Evolutionary conservation across 2,797 vertebrate genomes (phyloP), one percentile per base, ranked within the genome.

Genomic region (Phataginus tetradactyla): DNA sequence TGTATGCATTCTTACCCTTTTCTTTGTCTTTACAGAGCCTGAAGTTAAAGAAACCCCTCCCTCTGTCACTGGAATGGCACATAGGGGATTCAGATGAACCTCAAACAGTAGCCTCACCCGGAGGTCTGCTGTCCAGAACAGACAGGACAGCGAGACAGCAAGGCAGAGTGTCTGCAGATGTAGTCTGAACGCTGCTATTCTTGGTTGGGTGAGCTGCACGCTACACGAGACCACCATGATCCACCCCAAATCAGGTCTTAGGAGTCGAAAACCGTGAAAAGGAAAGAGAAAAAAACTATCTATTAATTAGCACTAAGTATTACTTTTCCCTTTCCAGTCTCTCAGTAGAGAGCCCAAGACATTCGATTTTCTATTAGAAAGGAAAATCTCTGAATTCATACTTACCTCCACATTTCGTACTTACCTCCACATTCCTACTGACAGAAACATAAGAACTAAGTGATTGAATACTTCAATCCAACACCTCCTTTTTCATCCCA

Each of bases 311-410:
- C 29, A 42, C 27, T 90, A 75, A 75, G 53, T 32, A 34, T 78
- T 68, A 74, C 23, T 74, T 69, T 93, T 69, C 27, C 10, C n/a
- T 86, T 55, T 66, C 45, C 9, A 68, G 37, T 68, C 13, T 71
- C 34, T 93, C 17, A 71, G 32, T 1, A 61, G 68, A 61, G 29
- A 49, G 21, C 18, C 34, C 75, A 18, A 86, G 75, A 10, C 6
- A 77, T 23, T 27, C 75, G 55, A 49, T 81, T 71, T 94, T 93
- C 77, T 88, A 21, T 81, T 72, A n/a, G 42, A 92, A 88, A 91
- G 7, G 27, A 77, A 81, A 86, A n/a, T 17, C 27, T 90, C 59
- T 53, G 51, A 80, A 80, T 80, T 59, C 25, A 57, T 64, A n/a
- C 11, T 87, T 42, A 61, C 25, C 53, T 77, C 42, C 15, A 66